phyloP scores from a whole-genome alignment of 2,797 vertebrate species.

The Acanthornis magna region DNA sequence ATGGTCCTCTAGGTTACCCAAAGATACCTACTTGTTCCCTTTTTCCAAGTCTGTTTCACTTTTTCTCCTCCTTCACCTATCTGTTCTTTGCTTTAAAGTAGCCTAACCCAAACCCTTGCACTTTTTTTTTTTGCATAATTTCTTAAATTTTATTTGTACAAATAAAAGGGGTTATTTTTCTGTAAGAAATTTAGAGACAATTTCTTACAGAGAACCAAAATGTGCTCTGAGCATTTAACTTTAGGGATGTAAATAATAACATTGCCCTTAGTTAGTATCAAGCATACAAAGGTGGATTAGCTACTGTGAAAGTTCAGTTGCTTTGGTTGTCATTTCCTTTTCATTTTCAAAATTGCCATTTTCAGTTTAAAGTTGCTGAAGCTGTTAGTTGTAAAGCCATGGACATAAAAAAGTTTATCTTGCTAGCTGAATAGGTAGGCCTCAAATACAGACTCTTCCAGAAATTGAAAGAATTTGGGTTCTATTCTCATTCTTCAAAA shows the following conservation, averaged over 20 bases:
- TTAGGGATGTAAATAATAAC: not conserved
- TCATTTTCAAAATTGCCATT: not conserved
- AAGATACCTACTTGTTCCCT: not conserved
- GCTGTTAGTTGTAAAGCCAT: not conserved
- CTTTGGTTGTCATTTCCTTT: not conserved
- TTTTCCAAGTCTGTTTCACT: not conserved
- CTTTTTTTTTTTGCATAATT: not conserved
- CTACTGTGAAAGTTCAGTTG: not conserved
- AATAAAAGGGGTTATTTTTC: not conserved
- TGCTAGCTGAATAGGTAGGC: not conserved
- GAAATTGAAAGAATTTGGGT: not conserved
- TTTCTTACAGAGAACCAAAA: not conserved
- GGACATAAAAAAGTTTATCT: not conserved
- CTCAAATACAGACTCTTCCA: not conserved
- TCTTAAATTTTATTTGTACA: not conserved
- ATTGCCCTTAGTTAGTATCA: not conserved
- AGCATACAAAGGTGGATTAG: not conserved
- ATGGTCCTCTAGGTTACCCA: not conserved
- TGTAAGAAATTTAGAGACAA: not conserved
- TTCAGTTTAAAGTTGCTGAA: not conserved
- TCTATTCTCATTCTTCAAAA: not conserved
- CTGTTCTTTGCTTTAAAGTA: not conserved
- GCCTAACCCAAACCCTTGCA: not conserved
- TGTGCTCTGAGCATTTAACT: not conserved
- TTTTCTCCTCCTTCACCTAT: not conserved